Evolutionary conservation across 2,113 vertebrate genomes (phyloP), one percentile per base, ranked within the genome.

Genomic region (Cyprinodon brontotheroides): DNA sequence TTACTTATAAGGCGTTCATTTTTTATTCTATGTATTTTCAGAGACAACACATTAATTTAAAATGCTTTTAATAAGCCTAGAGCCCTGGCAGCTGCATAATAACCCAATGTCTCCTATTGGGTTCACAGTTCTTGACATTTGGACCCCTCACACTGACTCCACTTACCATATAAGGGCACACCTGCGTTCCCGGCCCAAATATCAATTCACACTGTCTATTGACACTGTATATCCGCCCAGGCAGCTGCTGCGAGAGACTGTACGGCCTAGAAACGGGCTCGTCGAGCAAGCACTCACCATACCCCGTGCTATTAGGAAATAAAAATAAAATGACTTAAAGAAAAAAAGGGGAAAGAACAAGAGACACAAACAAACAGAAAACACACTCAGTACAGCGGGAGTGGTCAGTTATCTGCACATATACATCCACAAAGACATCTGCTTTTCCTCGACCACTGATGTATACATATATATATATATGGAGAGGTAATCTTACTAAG

Each of bases 151-250:
- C 60, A 20, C 3, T 3, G 2, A 45, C 63, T 86, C 71, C 68
- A 94, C 98, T 97, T 92, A 99, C 98, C 98, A 99, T 99, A 85
- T 97, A 99, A 0, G 98, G 97, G 92, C 98, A 99, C 94, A 99
- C 95, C 94, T 98, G 96, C 74, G 96, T 97, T 80, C 98, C 98
- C 0, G 95, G 95, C 89, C 98, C 98, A 93, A 99, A 99, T 95
- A 99, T 98, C 93, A 99, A 90, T 95, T 99, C 98, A 90, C 98
- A 99, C 90, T 99, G 98, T 93, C 98, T 98, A 92, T 99, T 96
- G 93, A 99, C 97, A 2, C 93, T 95, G 94, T 98, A 99, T 83
- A 98, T 95, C 78, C 94, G 91, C 78, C 98, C 98, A 0, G 98
- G 97, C 84, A 98, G 95, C 88, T 98, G 96, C 85, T 96, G 94